Evolutionary conservation across 1,140 invertebrate genomes (phyloP), one percentile per base, ranked within the genome.

Genomic region (Neodiprion lecontei): DNA sequence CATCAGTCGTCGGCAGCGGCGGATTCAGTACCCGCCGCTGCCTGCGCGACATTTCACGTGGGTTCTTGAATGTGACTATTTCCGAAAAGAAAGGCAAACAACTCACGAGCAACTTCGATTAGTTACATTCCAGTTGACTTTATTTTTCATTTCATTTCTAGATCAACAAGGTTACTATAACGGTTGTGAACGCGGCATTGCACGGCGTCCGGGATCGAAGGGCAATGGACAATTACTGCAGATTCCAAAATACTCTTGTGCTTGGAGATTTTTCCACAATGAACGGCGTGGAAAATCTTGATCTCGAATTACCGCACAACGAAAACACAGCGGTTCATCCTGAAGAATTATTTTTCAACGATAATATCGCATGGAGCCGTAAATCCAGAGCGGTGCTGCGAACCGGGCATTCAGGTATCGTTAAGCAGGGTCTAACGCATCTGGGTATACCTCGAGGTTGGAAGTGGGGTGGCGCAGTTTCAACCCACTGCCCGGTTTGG

Each of bases 381-480:
- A 77, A 75, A 12, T 73, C 79, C 5, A 74, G 76, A 49, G 67
- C 77, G 72, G 69, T 76, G 50, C 78, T 78, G 66, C 73, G 77
- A 72, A 85, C 87, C 90, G 93, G 92, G 14, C 83, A 90, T 48
- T 89, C 89, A 49, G 92, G 92, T 21, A 89, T 93, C n/a, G 88
- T 95, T 50, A 87, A 90, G 28, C 89, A 92, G 28, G 94, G 94
- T 0, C 86, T 95, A 40, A 91, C 90, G 74, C 94, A 95, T 82
- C 85, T 95, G n/a, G 93, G 93, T 53, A 96, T 96, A 72, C 94
- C 95, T 2, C 89, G 92, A 65, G 94, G 94, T 10, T 96, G 95
- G 95, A 90, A 89, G 17, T 95, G 94, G 94, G 94, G 94, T 50
- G 95, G 95, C 2, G 88, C 92, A 9, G 93, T 91, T 1, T 94